Percentiles rank a stretch among this genome's conserved stretches.
phyloP scores from a whole-genome alignment of 1,140 invertebrate genomes.

The Triops longicaudatus region DNA sequence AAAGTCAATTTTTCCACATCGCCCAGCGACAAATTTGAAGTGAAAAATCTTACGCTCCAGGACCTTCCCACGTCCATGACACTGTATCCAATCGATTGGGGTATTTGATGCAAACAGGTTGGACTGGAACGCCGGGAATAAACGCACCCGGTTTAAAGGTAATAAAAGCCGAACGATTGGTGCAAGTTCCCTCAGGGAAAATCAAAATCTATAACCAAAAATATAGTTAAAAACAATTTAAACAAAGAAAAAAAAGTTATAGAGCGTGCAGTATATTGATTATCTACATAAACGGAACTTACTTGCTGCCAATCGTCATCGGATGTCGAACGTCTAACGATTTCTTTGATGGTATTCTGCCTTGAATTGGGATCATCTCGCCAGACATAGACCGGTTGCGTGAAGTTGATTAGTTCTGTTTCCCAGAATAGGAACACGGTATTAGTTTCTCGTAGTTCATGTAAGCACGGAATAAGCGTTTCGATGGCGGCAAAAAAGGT shows the following conservation, averaged over 20 bases:
- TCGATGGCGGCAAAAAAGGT: neutral
- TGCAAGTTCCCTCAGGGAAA: constrained; percentile 93
- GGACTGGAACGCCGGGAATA: constrained; percentile 86
- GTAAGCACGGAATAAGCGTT: constrained; percentile 11
- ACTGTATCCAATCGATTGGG: constrained; percentile 85
- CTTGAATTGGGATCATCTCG: constrained; percentile 85
- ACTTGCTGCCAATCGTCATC: constrained; percentile 85
- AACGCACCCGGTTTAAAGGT: constrained; percentile 91
- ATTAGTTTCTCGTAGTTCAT: neutral
- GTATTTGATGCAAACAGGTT: constrained; percentile 86
- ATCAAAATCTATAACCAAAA: constrained; percentile 64
- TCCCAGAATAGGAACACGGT: constrained; percentile 14
- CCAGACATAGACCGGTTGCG: constrained; percentile 88
- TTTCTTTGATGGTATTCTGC: constrained; percentile 82
- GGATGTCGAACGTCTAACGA: constrained; percentile 72
- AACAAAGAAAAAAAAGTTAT: too few relatives aligned
- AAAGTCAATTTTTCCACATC: constrained; percentile 16
- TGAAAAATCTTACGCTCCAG: constrained; percentile 69
- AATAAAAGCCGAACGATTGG: constrained; percentile 84
- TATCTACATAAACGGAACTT: too few relatives aligned
- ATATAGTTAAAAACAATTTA: too few relatives aligned
- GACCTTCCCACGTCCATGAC: constrained; percentile 96
- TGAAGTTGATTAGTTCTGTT: constrained; percentile 79
- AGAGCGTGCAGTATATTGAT: too few relatives aligned
- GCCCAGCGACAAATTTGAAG: constrained; percentile 15